A percentile compares a stretch with the other conserved stretches of the same genome.
Conservation (phyloP, 2,113 vertebrate species). For the Sebastes schlegelii region DNA sequence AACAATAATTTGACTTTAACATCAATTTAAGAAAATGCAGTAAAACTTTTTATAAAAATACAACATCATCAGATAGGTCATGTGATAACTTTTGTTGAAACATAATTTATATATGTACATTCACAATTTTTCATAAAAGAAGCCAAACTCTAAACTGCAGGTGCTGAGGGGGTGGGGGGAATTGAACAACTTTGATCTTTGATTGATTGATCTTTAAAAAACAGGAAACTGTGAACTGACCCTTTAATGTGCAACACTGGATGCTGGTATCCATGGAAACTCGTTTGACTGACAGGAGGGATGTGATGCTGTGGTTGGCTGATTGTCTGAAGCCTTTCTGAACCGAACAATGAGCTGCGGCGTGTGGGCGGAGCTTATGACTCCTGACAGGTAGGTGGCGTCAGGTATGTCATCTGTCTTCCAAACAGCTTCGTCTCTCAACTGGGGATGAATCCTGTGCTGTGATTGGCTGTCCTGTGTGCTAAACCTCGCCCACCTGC, state of each 20-base stretch:
- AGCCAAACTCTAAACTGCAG: too few relatives aligned
- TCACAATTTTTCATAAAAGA: too few relatives aligned
- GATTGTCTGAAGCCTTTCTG: slow-evolving; percentile 34
- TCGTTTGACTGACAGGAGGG: slow-evolving; percentile 8
- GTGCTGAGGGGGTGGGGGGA: too few relatives aligned
- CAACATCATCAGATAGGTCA: too few relatives aligned
- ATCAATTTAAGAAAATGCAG: too few relatives aligned
- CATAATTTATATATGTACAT: too few relatives aligned
- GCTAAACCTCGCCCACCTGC: background rate
- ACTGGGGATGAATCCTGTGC: too few relatives aligned
- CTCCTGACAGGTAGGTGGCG: background rate
- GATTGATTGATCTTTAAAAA: too few relatives aligned
- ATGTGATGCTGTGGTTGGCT: slow-evolving; percentile 4
- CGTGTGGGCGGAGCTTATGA: background rate
- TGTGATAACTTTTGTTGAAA: too few relatives aligned
- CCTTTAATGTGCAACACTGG: background rate
- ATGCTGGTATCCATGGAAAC: slow-evolving; percentile 33
- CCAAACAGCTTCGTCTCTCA: background rate
- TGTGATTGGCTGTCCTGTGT: background rate
- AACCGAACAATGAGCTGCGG: slow-evolving; percentile 7
- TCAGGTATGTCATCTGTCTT: background rate
- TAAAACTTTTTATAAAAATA: too few relatives aligned
- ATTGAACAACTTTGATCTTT: too few relatives aligned
- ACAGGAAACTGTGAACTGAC: background rate
- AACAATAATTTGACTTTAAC: too few relatives aligned